Evolutionary conservation across 1,140 invertebrate species (phyloP).

Genomic region (Microplitis demolitor): DNA sequence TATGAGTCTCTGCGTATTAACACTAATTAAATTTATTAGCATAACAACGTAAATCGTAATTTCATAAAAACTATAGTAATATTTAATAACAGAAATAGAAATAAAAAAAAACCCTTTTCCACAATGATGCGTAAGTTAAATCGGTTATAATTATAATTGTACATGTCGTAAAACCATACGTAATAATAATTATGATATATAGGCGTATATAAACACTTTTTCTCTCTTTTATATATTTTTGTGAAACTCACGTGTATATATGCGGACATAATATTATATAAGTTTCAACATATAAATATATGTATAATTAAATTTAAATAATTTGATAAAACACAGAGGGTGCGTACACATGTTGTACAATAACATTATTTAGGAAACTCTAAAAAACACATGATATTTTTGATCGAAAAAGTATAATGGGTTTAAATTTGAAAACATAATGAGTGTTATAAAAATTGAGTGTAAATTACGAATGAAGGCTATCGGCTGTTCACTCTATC

Average conservation of each 20-base stretch:
- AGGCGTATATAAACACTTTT: conserved; percentile 51
- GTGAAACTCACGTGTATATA: conserved; percentile 59
- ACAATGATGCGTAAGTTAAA: conserved; percentile 33
- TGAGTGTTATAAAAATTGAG: too few species aligned
- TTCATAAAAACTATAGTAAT: neutral
- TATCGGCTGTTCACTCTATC: too few species aligned
- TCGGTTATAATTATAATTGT: conserved; percentile 45
- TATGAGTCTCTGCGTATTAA: conserved; percentile 30
- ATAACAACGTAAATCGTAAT: conserved; percentile 24
- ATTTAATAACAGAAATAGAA: neutral
- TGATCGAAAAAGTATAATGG: too few species aligned
- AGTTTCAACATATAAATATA: conserved; percentile 42
- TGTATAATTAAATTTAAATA: conserved; percentile 33
- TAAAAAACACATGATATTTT: conserved; percentile 31
- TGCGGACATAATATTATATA: conserved; percentile 39
- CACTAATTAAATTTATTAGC: too few species aligned
- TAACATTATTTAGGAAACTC: conserved; percentile 25
- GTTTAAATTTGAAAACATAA: too few species aligned
- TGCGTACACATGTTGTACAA: too few species aligned
- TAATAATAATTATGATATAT: conserved; percentile 34
- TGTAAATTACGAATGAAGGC: too few species aligned
- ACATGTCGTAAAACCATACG: conserved; percentile 34
- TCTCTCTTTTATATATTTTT: conserved; percentile 62
- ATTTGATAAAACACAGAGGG: too few species aligned
- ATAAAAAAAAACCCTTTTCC: conserved; percentile 51